These are phyloP conservation scores for Leptinotarsa peninsularis DNA, from an alignment of 2,888 invertebrate species.

Conservation along the genomic window DNA sequence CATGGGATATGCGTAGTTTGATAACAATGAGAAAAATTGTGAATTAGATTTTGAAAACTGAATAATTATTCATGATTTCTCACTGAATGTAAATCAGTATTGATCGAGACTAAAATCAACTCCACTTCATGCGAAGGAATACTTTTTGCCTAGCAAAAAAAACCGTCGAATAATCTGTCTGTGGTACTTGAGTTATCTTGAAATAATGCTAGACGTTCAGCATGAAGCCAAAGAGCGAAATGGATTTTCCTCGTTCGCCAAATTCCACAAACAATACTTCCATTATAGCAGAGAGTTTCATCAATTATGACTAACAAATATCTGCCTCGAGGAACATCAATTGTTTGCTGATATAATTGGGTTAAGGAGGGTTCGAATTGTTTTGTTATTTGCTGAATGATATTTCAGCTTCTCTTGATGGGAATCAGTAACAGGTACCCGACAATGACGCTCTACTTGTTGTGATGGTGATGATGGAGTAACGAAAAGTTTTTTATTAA, in stretches of 20 bases:
- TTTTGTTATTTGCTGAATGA: conserved; percentile 13
- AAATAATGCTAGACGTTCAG: conserved; percentile 12
- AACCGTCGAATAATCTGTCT: background rate
- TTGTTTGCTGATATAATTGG: conserved; percentile 17
- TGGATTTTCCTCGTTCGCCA: conserved; percentile 6
- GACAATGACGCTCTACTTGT: background rate
- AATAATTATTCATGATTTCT: no score
- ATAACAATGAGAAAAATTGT: no score
- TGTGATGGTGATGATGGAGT: background rate
- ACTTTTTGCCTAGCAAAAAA: no score
- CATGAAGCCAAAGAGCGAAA: conserved; percentile 7
- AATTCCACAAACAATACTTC: conserved; percentile 20
- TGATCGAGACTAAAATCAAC: no score
- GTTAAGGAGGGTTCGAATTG: conserved; percentile 6
- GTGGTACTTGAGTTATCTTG: background rate
- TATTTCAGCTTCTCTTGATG: conserved; percentile 9
- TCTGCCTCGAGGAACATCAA: conserved; percentile 16
- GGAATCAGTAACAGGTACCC: background rate
- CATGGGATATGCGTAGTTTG: no score
- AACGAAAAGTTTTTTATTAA: no score
- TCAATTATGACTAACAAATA: conserved; percentile 16
- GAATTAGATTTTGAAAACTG: no score
- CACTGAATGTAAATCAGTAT: no score
- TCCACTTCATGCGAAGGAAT: no score
- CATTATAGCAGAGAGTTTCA: conserved; percentile 10